Base-by-base conservation (phyloP, 2,113 vertebrate genomes). In the Athene cunicularia region DNA sequence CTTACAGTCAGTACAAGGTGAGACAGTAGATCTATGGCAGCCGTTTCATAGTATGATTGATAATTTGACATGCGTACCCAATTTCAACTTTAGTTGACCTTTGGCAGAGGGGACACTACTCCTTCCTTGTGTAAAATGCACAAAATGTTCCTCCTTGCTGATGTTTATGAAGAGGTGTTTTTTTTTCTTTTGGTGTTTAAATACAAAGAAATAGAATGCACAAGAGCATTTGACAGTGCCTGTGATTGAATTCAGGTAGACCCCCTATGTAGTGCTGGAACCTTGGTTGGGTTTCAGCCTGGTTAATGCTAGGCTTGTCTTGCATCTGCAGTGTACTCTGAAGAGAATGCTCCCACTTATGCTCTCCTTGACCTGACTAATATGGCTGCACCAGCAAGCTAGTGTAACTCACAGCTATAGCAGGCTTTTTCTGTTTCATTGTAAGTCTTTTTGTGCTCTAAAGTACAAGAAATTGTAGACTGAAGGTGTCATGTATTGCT, bases 1-100 rank as follows among this genome's bases (percentile, higher is more conserved):
- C 32, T 37, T 33, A 4, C 2, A 37, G 49, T 43, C 3, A 4
- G 14, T 66, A 21, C 0, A 5, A 59, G 47, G 26, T 71, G 41
- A 47, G 37, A 18, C 15, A 49, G 2, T 30, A 47, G 24, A 52
- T 63, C 11, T 59, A 5, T 59, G 56, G 37, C n/a, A 79, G 19
- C 14, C 4, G 10, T 90, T 68, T 64, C 16, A 4, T 59, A 39
- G 20, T 50, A 8, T 43, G 37, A 53, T 56, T 41, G 33, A 9
- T 26, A 53, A 27, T 27, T 95, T 79, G 47, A 28, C 18, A 6
- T 33, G 2, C 27, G 8, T 58, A 64, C 8, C 14, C 13, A 3
- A 8, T 43, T 93, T 74, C 19, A 58, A 3, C n/a, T 14, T 72
- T 7, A 7, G 14, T 5, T 71, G 77, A 58, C 37, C 33, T 85